phyloP scores from a whole-genome alignment of 2,888 invertebrate genomes.

The Drosophila multiciliata region DNA sequence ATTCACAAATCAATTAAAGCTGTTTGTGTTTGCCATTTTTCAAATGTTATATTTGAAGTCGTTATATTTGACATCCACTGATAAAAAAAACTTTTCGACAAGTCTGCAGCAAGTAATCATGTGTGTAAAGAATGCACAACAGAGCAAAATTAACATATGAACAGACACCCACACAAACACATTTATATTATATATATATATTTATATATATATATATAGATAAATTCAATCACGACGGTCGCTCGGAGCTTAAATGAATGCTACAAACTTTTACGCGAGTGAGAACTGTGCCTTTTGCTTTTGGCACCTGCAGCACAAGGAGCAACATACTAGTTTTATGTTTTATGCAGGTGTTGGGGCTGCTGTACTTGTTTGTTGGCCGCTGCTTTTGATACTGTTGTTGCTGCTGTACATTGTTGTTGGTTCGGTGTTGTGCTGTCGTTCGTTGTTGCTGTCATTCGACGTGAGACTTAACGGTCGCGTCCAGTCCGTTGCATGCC shows the following conservation, averaged over 20 bases:
- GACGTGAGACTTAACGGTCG: constrained; percentile 39
- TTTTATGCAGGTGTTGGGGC: constrained; percentile 8
- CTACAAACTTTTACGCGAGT: constrained; percentile 61
- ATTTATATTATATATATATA: neutral
- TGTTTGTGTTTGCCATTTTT: neutral
- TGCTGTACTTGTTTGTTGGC: constrained; percentile 15
- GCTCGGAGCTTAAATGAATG: constrained; percentile 53
- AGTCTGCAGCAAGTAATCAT: constrained; percentile 17
- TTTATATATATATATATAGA: neutral
- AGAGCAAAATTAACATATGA: constrained; percentile 3
- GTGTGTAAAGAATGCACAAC: constrained; percentile 18
- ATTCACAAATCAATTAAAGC: too few relatives aligned
- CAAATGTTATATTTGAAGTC: constrained; percentile 1
- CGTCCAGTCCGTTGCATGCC: constrained; percentile 34
- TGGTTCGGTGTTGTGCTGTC: neutral
- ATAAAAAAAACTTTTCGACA: constrained; percentile 1
- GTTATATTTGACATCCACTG: constrained; percentile 20
- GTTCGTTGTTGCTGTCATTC: constrained; percentile 23
- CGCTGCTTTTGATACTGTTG: constrained; percentile 5
- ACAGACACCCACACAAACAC: neutral
- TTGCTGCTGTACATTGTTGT: constrained; percentile 14
- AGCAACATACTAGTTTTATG: constrained; percentile 53
- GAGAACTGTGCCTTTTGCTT: constrained; percentile 52
- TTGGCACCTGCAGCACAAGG: constrained; percentile 56
- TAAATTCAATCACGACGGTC: constrained; percentile 7